These are phyloP conservation scores for Protophormia terraenovae DNA, from an alignment of 2,888 invertebrate species.

Conservation along the genomic window DNA sequence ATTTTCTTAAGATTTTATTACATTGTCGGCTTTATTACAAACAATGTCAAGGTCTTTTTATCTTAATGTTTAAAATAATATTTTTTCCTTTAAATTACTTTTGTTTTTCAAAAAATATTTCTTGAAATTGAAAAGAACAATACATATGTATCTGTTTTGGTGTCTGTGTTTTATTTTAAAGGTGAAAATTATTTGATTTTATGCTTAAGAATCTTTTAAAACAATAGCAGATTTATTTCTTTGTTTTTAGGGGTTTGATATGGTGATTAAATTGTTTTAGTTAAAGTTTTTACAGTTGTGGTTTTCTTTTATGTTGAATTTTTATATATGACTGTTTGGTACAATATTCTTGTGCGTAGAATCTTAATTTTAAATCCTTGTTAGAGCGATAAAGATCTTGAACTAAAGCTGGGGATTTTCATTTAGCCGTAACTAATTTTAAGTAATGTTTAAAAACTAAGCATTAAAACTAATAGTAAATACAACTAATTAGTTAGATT, in stretches of 20 bases:
- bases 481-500: too few species aligned
- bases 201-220: not conserved
- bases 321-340: too few species aligned
- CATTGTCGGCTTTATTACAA: slow-evolving; percentile 9
- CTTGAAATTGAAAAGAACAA: not conserved
- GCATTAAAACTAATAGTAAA: too few species aligned
- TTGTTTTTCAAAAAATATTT: not conserved
- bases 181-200: slow-evolving; percentile 56
- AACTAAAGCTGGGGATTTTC: too few species aligned
- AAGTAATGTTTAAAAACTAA: too few species aligned
- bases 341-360: too few species aligned
- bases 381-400: too few species aligned
- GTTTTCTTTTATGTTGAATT: slow-evolving; percentile 26
- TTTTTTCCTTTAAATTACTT: not conserved
- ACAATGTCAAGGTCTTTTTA: slow-evolving; percentile 13
- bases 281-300: too few species aligned
- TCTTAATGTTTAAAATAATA: not conserved
- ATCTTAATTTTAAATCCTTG: too few species aligned
- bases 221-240: too few species aligned
- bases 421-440: too few species aligned
- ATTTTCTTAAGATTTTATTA: slow-evolving; percentile 34
- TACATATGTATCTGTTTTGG: too few species aligned
- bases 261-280: slow-evolving; percentile 20
- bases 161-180: slow-evolving; percentile 3
- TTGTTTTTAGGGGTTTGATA: slow-evolving; percentile 11